Base-by-base conservation (phyloP, 2,113 vertebrate species). In the Chroicocephalus ridibundus region DNA sequence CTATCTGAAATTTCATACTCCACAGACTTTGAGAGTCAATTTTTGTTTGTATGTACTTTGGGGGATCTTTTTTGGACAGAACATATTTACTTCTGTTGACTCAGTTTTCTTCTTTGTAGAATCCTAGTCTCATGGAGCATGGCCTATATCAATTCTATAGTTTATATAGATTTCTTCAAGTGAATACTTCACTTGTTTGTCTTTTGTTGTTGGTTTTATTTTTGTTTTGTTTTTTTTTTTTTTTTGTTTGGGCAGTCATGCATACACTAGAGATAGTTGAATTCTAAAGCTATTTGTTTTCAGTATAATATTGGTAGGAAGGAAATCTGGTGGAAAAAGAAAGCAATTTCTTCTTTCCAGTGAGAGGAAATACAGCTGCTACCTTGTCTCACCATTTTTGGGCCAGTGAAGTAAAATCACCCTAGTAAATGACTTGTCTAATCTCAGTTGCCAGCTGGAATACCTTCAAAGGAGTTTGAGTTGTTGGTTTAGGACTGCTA, bases 381-480 rank as follows among this genome's bases (percentile, higher is more conserved):
- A 5, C 65, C 17, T 60, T 64, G 9, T 60, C 31, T 95, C 27
- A 38, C 46, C 8, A 15, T 88, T 80, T 75, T 66, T 36, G 68
- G 49, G 12, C 29, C 70, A 51, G 5, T 66, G 25, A 79, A 81
- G 15, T 69, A 77, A 91, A 94, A 82, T 79, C 47, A 44, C n/a
- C 24, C 17, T 8, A 46, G 34, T 7, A 69, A 92, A 85, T 79
- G 6, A 44, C 24, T 58, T 68, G 24, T 55, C 16, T 93, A 57
- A 85, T 82, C 44, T 17, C 61, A 92, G 27, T 21, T 94, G 88
- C 80, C 74, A 79, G 40, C 74, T 95, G 89, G 90, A 95, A 95
- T 32, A 71, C 38, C 64, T 93, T 94, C 79, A 91, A 46, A 96
- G 78, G 62, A 22, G 77, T 66, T 70, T 4, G 71, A 46, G 46